Conservation (phyloP, 2,113 vertebrate genomes). For the Myotis lucifugus region DNA sequence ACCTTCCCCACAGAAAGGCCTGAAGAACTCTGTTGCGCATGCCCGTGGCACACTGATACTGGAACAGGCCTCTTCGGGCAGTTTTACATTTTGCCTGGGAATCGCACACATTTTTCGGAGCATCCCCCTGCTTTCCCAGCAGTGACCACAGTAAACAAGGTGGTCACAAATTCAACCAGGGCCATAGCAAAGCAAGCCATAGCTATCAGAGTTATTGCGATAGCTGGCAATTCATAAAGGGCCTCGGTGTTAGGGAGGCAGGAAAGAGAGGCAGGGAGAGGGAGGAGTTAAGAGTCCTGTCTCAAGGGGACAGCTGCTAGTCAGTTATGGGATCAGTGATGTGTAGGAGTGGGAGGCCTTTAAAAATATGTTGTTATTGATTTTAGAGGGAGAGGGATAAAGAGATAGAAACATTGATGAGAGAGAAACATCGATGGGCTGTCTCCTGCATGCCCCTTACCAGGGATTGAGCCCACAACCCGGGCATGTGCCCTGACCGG, state of each 20-base stretch:
- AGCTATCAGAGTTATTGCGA: too few species aligned
- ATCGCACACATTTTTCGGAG: background rate
- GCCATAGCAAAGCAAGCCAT: background rate
- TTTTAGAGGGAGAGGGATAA: too few species aligned
- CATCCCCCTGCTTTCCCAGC: background rate
- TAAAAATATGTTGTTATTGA: too few species aligned
- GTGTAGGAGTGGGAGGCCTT: background rate
- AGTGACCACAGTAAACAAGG: background rate
- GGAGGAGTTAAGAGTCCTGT: background rate
- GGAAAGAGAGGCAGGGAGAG: background rate
- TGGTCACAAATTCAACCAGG: background rate
- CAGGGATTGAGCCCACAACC: too few species aligned
- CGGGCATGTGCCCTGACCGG: too few species aligned
- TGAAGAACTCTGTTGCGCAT: background rate
- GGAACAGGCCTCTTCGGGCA: background rate
- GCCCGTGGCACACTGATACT: background rate
- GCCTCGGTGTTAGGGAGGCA: background rate
- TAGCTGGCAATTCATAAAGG: background rate
- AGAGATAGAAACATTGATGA: too few species aligned
- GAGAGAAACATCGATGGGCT: too few species aligned
- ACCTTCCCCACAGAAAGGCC: background rate
- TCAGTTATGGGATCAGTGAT: background rate
- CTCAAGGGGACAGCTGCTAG: accelerated
- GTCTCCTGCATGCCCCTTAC: too few species aligned
- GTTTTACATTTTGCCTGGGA: background rate